phyloP scores from a whole-genome alignment of 2,888 invertebrate genomes.

The Cactoblastis cactorum region DNA sequence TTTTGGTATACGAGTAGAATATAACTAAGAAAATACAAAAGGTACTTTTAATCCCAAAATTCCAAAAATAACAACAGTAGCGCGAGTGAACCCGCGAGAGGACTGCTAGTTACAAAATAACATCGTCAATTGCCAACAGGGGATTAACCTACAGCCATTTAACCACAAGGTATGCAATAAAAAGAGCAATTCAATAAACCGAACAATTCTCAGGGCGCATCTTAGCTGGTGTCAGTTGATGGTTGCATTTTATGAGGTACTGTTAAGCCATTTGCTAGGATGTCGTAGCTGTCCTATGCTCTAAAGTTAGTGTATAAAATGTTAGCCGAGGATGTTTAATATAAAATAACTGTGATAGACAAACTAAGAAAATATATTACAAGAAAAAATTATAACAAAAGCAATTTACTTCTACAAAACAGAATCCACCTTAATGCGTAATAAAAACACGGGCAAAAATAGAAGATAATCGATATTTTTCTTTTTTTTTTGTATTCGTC shows the following conservation, averaged over 20 bases:
- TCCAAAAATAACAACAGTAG: too few relatives aligned
- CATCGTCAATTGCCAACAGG: not conserved
- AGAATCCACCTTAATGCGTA: too few relatives aligned
- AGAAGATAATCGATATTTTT: too few relatives aligned
- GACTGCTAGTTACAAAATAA: not conserved
- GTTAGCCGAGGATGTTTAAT: not conserved
- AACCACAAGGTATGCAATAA: not conserved
- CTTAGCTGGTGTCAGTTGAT: conserved; percentile 1
- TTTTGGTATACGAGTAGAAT: too few relatives aligned
- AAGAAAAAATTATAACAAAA: too few relatives aligned
- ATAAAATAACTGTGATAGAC: not conserved
- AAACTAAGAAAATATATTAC: too few relatives aligned
- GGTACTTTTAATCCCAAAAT: too few relatives aligned
- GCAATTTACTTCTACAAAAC: too few relatives aligned
- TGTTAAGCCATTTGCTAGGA: conserved; percentile 7
- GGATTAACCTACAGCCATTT: not conserved
- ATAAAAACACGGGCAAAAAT: too few relatives aligned
- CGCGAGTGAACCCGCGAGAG: too few relatives aligned
- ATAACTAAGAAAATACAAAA: too few relatives aligned
- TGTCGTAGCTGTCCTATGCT: not conserved
- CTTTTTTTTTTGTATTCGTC: too few relatives aligned
- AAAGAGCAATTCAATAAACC: conserved; percentile 11
- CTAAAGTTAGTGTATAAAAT: not conserved
- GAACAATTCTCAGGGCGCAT: conserved; percentile 5
- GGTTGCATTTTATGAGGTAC: conserved; percentile 3